Percentiles rank a stretch among this genome's conserved stretches.
Conservation (phyloP, 2,797 vertebrate genomes). For the Hemibagrus guttatus region DNA sequence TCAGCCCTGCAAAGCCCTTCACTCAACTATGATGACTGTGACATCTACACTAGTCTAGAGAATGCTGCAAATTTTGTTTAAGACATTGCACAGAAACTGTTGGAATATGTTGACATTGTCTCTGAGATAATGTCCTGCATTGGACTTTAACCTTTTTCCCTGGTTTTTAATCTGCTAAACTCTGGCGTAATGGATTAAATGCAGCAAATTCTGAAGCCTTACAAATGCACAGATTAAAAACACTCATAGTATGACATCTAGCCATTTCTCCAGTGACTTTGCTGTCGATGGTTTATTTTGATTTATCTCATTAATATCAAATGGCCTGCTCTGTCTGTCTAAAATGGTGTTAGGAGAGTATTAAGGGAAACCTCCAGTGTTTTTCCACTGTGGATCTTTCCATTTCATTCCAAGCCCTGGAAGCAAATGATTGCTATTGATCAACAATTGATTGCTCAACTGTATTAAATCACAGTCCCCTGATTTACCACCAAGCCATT, state of each 20-base stretch:
- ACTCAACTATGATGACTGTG: background rate
- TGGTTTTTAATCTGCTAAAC: constrained; percentile 52
- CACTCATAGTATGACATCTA: background rate
- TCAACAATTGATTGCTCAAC: constrained; percentile 45
- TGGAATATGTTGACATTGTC: background rate
- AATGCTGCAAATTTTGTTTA: background rate
- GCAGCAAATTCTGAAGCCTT: constrained; percentile 34
- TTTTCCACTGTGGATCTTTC: constrained; percentile 16
- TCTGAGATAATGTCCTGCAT: constrained; percentile 43
- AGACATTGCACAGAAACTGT: background rate
- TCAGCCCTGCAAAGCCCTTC: background rate
- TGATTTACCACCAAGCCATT: constrained; percentile 38
- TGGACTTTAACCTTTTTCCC: constrained; percentile 37
- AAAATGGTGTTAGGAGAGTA: background rate
- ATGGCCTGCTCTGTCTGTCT: background rate
- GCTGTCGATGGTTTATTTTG: constrained; percentile 51
- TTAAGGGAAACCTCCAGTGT: constrained; percentile 10
- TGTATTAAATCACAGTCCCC: constrained; percentile 29
- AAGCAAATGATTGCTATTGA: constrained; percentile 54
- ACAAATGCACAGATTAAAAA: constrained; percentile 40
- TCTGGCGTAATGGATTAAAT: background rate
- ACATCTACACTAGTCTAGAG: background rate
- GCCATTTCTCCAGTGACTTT: constrained; percentile 39
- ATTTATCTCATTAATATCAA: constrained; percentile 3
- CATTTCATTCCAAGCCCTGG: constrained; percentile 4